Evolutionary conservation across 2,113 vertebrate species (phyloP), one percentile per base, ranked within the genome.

Genomic region (Phoxinus phoxinus): DNA sequence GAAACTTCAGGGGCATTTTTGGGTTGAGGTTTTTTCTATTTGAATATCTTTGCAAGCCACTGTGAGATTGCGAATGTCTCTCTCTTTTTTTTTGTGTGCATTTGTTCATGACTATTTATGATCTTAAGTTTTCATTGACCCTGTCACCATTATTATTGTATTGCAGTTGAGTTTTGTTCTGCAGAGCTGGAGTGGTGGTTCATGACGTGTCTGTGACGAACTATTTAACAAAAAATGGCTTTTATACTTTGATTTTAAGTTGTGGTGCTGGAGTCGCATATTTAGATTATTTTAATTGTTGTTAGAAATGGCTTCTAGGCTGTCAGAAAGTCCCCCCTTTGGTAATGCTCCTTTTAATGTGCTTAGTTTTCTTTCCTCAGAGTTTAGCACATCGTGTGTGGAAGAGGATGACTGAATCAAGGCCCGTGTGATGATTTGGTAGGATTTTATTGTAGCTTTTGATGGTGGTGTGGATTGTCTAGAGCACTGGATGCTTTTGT

Each of bases 181-280:
- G 44, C 6, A 8, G 79, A 69, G 79, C 25, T 67, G 37, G 41
- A 63, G n/a, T 67, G 4, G n/a, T 81, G 37, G 23, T 65, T 44
- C 56, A 79, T 17, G 5, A 23, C 10, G 5, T 10, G 69, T 72
- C 35, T 32, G 46, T 51, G 25, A 19, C 46, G 15, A 21, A 44
- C 9, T 3, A 44, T 19, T 46, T 27, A n/a, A 63, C 58, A 30
- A 1, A 44, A 63, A 27, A 27, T 80, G 77, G 58, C 35, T 80
- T 80, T 80, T 80, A 80, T 80, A 9, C 37, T 81, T 67, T 32
- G 79, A 17, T 81, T 81, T 81, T 81, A 81, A 27, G 41, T 81
- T 81, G 65, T 12, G 79, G 30, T 67, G 41, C 59, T 81, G 30
- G 17, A 48, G 27, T 69, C 11, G 25, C 41, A 51, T 81, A 32